Evolutionary conservation across 2,113 vertebrate genomes (phyloP).

Genomic region (Castor canadensis): DNA sequence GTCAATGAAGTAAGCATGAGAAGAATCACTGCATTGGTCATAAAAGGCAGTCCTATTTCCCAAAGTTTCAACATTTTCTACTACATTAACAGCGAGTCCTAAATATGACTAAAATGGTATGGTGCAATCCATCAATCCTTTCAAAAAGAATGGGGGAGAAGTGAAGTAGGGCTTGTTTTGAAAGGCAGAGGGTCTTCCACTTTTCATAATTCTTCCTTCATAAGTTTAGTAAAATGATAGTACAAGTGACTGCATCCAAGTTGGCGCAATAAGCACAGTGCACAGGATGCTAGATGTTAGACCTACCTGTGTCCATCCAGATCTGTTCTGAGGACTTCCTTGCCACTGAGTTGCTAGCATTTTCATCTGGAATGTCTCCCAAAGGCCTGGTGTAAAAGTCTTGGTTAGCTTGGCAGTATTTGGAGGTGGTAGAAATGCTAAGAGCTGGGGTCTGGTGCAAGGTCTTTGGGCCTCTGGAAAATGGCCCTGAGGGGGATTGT

Average conservation of each 20-base stretch:
- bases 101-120: neutral
- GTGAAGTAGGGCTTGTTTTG: neutral
- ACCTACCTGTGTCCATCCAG: too few species aligned
- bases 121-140: neutral
- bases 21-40: neutral
- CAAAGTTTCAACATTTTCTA: neutral
- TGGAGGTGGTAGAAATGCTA: neutral
- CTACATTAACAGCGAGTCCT: neutral
- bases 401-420: neutral
- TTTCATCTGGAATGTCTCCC: neutral
- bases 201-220: neutral
- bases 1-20: neutral
- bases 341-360: neutral
- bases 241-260: neutral
- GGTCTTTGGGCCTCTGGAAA: neutral
- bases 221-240: neutral
- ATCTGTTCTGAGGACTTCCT: neutral
- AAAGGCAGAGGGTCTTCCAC: neutral
- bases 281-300: neutral
- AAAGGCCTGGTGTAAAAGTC: neutral
- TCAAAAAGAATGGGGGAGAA: neutral
- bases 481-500: neutral
- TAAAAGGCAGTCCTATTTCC: neutral
- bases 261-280: neutral
- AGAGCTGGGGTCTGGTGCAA: neutral